Conservation (phyloP, 2,888 invertebrate genomes). For the Hetaerina titia region DNA sequence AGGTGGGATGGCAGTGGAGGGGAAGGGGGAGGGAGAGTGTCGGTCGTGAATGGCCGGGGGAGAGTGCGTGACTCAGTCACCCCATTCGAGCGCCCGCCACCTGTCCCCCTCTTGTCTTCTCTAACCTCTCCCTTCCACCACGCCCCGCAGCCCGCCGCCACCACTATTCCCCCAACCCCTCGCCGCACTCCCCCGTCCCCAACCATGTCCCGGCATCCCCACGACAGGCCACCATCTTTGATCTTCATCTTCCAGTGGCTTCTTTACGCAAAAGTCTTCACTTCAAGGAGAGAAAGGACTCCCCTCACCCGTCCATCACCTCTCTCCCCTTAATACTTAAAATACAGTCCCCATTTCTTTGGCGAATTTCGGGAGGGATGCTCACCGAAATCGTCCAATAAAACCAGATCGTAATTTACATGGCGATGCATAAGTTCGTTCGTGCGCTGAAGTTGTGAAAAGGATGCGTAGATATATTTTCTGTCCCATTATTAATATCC, state of each 20-base stretch:
- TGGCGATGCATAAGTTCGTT: too few relatives aligned
- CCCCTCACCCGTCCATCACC: not conserved
- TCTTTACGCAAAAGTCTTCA: not conserved
- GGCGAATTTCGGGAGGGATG: too few relatives aligned
- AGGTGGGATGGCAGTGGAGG: not conserved
- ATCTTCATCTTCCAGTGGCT: too few relatives aligned
- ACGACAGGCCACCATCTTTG: not conserved
- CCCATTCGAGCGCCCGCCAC: constrained; percentile 45
- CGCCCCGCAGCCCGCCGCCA: not conserved
- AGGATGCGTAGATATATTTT: too few relatives aligned
- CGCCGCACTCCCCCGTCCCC: not conserved
- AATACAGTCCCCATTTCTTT: too few relatives aligned
- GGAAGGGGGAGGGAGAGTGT: too few relatives aligned
- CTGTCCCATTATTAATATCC: too few relatives aligned
- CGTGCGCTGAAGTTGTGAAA: too few relatives aligned
- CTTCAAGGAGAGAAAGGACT: not conserved
- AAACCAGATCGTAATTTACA: too few relatives aligned
- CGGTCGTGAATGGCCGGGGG: not conserved
- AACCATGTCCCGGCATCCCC: too few relatives aligned
- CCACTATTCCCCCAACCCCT: not conserved
- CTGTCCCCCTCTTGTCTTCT: constrained; percentile 7
- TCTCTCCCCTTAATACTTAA: not conserved
- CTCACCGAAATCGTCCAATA: too few relatives aligned
- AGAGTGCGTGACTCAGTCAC: not conserved
- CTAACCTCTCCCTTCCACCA: not conserved